Evolutionary conservation across 2,113 vertebrate species (phyloP).

Genomic region (Saguinus midas): DNA sequence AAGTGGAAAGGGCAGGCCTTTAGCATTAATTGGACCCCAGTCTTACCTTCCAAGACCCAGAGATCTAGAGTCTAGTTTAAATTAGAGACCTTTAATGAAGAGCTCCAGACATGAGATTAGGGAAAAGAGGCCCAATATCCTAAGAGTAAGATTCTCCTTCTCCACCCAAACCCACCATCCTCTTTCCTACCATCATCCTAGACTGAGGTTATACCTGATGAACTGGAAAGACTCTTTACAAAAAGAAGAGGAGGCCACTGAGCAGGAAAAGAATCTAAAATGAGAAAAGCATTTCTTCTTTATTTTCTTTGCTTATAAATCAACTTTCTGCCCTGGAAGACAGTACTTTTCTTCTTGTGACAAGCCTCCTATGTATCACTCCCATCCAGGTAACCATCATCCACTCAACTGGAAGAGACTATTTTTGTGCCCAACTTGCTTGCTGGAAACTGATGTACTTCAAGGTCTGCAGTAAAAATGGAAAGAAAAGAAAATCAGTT

Average conservation of each 20-base stretch:
- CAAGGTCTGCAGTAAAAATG: not conserved
- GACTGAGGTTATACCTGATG: not conserved
- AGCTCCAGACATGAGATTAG: not conserved
- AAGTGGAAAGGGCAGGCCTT: not conserved
- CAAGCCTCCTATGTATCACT: not conserved
- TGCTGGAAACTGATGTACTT: constrained; percentile 10
- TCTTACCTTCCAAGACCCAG: not conserved
- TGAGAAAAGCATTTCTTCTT: not conserved
- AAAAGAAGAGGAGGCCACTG: not conserved
- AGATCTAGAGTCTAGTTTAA: not conserved
- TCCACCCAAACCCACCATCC: rapidly evolving
- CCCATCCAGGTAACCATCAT: constrained; percentile 2
- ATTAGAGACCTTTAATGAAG: not conserved
- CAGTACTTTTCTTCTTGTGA: not conserved
- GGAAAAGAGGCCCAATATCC: not conserved
- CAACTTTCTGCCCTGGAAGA: not conserved
- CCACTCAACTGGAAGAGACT: constrained; percentile 44
- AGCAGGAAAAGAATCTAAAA: not conserved
- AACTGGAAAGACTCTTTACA: not conserved
- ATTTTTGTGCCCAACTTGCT: constrained; percentile 13
- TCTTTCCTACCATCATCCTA: not conserved
- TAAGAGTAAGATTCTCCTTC: not conserved
- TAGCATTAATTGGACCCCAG: not conserved
- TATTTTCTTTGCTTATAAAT: not conserved
- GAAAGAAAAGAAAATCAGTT: constrained; percentile 2